Conservation (phyloP, 64 coral and sea anemone genomes). For the Pocillopora verrucosa region DNA sequence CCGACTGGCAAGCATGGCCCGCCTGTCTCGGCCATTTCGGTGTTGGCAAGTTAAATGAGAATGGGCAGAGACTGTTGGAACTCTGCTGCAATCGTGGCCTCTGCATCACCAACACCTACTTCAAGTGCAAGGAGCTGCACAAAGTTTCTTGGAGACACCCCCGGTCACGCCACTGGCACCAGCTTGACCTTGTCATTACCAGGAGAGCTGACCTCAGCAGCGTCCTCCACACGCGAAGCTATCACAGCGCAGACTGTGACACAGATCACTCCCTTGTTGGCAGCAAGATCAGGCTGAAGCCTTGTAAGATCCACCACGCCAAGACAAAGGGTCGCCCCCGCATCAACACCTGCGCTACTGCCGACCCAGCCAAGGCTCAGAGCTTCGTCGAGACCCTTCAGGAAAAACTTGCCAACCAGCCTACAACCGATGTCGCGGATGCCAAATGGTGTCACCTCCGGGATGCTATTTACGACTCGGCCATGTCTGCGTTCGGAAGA, state of each 20-base stretch:
- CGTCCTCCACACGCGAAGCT: slow-evolving; percentile 15
- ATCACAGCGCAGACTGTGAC: slow-evolving; percentile 42
- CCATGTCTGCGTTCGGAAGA: no score
- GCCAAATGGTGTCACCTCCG: no score
- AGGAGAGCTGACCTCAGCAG: not conserved
- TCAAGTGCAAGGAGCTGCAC: slow-evolving; percentile 4
- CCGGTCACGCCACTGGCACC: slow-evolving; percentile 21
- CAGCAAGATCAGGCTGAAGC: no score
- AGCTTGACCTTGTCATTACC: slow-evolving; percentile 37
- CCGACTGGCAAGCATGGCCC: not conserved
- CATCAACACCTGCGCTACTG: no score
- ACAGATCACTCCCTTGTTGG: no score
- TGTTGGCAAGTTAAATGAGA: slow-evolving; percentile 16
- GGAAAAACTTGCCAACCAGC: no score
- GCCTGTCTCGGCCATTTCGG: not conserved
- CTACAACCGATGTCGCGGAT: no score
- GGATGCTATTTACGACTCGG: no score
- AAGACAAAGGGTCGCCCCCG: no score
- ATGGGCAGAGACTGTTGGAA: slow-evolving; percentile 19
- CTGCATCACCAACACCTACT: slow-evolving; percentile 32
- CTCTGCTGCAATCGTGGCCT: slow-evolving; percentile 34
- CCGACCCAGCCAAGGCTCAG: no score
- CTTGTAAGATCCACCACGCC: no score
- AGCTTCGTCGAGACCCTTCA: no score
- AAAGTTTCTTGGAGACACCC: slow-evolving; percentile 28